Conservation (phyloP, 2,888 invertebrate genomes). For the Hirtodrosophila alboralis region DNA sequence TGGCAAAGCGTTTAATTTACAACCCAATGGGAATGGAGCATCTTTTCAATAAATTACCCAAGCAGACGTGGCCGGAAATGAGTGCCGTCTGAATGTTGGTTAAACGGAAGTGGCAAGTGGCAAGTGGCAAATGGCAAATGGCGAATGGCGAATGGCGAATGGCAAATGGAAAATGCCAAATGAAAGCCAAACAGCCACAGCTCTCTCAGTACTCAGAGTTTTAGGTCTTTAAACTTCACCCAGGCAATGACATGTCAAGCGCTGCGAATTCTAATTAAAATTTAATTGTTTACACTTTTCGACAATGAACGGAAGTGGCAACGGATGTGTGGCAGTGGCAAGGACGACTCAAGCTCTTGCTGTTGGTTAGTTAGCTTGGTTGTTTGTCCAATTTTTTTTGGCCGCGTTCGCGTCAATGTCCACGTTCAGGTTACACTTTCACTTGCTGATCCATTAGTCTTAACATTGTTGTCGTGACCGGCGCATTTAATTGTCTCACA, state of each 20-base stretch:
- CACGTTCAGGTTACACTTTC: slow-evolving; percentile 19
- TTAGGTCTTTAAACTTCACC: slow-evolving; percentile 4
- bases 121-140: slow-evolving; percentile 16
- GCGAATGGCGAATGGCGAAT: slow-evolving; percentile 24
- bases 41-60: slow-evolving; percentile 61
- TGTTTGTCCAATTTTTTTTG: too few species aligned
- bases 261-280: slow-evolving; percentile 74
- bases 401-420: too few species aligned
- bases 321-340: slow-evolving; percentile 25
- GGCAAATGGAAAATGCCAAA: slow-evolving; percentile 25
- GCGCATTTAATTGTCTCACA: slow-evolving; percentile 64
- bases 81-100: slow-evolving; percentile 27
- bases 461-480: slow-evolving; percentile 69
- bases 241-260: slow-evolving; percentile 53
- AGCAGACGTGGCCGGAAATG: slow-evolving; percentile 56
- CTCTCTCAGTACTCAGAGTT: not conserved
- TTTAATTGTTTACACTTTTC: slow-evolving; percentile 78
- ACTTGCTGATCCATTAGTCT: slow-evolving; percentile 59
- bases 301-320: slow-evolving; percentile 62
- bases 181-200: slow-evolving; percentile 9
- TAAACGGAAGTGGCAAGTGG: slow-evolving; percentile 35
- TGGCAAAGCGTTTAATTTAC: slow-evolving; percentile 70
- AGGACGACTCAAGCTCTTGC: too few species aligned
- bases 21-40: slow-evolving; percentile 24
- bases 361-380: too few species aligned